A percentile compares a stretch with the other conserved stretches of the same genome.
Evolutionary conservation across 1,140 invertebrate species (phyloP).

Genomic region (Ladona fulva): DNA sequence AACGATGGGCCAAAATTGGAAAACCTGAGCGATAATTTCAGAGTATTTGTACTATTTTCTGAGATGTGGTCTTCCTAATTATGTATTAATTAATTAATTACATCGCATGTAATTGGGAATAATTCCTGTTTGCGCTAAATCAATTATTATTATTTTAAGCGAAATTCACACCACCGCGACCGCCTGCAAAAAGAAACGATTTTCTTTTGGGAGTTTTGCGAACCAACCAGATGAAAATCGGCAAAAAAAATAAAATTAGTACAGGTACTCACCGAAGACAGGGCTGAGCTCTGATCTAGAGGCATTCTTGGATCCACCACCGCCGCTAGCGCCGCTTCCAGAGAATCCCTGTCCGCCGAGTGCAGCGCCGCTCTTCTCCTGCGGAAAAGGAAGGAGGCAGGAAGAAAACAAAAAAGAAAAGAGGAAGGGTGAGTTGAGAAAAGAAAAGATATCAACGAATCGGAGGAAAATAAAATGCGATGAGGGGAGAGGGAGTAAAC

Average conservation of each 20-base stretch:
- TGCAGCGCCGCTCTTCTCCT: slow-evolving; percentile 62
- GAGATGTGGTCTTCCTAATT: no score
- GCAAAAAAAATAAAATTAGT: slow-evolving; percentile 26
- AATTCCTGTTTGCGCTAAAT: no score
- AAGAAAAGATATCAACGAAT: not conserved
- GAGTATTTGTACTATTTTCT: no score
- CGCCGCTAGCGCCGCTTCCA: slow-evolving; percentile 33
- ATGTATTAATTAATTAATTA: no score
- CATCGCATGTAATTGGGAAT: no score
- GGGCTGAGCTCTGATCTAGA: slow-evolving; percentile 71
- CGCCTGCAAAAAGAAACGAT: not conserved
- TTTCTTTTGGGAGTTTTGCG: not conserved
- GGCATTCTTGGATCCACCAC: slow-evolving; percentile 47
- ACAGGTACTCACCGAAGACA: slow-evolving; percentile 65
- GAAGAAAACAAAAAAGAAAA: slow-evolving; percentile 17
- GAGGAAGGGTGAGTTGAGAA: not conserved
- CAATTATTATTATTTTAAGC: not conserved
- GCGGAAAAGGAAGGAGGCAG: slow-evolving; percentile 41
- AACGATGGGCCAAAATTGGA: no score
- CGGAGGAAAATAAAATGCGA: not conserved
- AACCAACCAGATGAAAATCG: not conserved
- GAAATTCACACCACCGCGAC: not conserved
- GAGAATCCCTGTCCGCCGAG: slow-evolving; percentile 48
- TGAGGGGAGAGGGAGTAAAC: not conserved
- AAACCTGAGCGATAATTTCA: no score